Percentiles rank a stretch among this genome's conserved stretches.
Evolutionary conservation across 2,797 vertebrate species (phyloP).

Genomic region (Myotis myotis): DNA sequence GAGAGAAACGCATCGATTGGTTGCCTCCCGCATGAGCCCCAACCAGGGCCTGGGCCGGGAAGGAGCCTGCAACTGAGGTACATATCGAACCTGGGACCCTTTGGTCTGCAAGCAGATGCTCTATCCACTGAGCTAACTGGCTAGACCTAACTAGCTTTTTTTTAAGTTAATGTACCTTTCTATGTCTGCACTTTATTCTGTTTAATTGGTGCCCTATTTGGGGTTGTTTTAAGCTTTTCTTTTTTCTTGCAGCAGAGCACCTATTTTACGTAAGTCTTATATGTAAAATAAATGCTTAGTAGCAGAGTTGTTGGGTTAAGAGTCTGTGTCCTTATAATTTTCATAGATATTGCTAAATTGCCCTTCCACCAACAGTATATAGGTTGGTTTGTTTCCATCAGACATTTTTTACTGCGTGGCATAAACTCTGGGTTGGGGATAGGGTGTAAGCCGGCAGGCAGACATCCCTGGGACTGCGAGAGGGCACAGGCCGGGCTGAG

Average conservation of each 20-base stretch:
- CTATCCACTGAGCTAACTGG: too few relatives aligned
- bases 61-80: too few relatives aligned
- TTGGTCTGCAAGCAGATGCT: too few relatives aligned
- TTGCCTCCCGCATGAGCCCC: too few relatives aligned
- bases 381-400: conserved; percentile 4
- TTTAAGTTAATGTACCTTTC: conserved; percentile 10
- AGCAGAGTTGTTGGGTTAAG: conserved; percentile 24
- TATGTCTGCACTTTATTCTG: neutral
- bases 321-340: neutral
- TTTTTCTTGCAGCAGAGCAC: conserved; percentile 7
- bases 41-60: too few relatives aligned
- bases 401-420: neutral
- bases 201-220: conserved; percentile 1
- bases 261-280: conserved; percentile 27
- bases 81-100: too few relatives aligned
- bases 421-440: neutral
- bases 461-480: too few relatives aligned
- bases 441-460: too few relatives aligned
- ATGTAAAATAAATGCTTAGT: neutral
- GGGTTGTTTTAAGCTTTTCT: neutral
- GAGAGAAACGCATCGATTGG: too few relatives aligned
- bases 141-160: neutral
- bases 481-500: too few relatives aligned
- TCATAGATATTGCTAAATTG: neutral
- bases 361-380: neutral